Base-by-base conservation (phyloP, 2,888 invertebrate species). In the Allophyes oxyacanthae region DNA sequence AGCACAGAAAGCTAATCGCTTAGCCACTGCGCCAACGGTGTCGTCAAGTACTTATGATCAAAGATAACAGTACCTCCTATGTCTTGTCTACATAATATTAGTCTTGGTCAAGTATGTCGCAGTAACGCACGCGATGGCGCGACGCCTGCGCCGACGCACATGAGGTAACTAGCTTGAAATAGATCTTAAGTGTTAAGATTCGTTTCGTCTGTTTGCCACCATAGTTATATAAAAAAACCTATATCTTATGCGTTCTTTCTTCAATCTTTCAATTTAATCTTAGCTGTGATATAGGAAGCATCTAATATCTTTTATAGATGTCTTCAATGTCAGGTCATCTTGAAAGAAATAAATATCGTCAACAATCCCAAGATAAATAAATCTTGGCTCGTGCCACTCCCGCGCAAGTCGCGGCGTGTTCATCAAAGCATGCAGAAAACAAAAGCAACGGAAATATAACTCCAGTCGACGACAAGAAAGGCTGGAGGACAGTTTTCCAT, bases 381-480 rank as follows among this genome's bases (percentile, higher is more conserved):
- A 82, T 73, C 68, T 78, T 81, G 79, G 78, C 85, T 72, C 87
- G 86, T 83, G 90, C 90, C 88, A 56, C 83, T 76, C 85, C 81
- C 86, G 64, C 81, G 82, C 82, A 79, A 61, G 78, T 61, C 72
- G 42, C 58, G 56, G 56, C 82, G 87, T 92, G 92, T 64, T 87
- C 90, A 92, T 65, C 91, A 90, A 91, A 91, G 79, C 92, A 82
- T 92, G 89, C 66, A 87, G 75, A 87, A 90, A 90, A 94, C 92
- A 94, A 93, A 91, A 89, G 89, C 90, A 82, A 82, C 88, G 90
- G 90, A 89, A 85, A 88, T 84, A 87, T 86, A 85, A 84, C 85
- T 86, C 81, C 92, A 93, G 93, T 92, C 87, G 82, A 81, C 86
- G 86, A 89, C 91, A 91, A 92, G 92, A 91, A 89, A 88, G 76